Base-by-base conservation (phyloP, 1,140 invertebrate species). In the Cherax quadricarinatus region DNA sequence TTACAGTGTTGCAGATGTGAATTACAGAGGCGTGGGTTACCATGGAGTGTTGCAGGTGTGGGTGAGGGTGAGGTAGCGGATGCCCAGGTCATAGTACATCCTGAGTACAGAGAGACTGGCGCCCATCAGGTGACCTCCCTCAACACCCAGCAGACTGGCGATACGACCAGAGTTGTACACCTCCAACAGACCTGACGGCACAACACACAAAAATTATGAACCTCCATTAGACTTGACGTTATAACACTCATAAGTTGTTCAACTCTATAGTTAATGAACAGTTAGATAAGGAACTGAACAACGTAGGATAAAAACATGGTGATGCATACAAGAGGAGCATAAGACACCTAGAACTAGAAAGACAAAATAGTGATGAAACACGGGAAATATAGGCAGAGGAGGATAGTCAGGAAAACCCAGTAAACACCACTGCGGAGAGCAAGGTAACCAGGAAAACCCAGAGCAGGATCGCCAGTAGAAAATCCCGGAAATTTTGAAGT, bases 21-120 rank as follows among this genome's bases (percentile, higher is more conserved):
- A 16, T 66, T 16, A 66, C 1, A 6, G 18, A 18, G 62, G 18
- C 1, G 62, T 66, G 18, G 62, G 18, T 66, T 66, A 66, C 62
- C 62, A 66, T 66, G 97, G 97, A 79, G 97, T 98, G 94, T 98
- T 97, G 95, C 98, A 98, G 92, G 97, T 98, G 95, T 98, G 98
- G 2, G 97, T 98, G 7, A 98, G 95, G 14, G 98, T 98, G 95
- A 98, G 96, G 94, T 98, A 98, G 80, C 98, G 96, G 10, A 97
- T 97, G 18, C 97, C 97, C 78, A 98, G 96, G 86, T 97, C 96
- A 95, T 98, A 98, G 94, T 97, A 97, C 94, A 97, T 97, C 66
- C 98, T 95, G 82, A 98, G 95, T 30, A 97, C 97, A 24, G 97
- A 97, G 79, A 98, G 95, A 93, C 97, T 98, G 95, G 97, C 98